Evolutionary conservation across 2,113 vertebrate species (phyloP).

Genomic region (Ammodramus savannarum): DNA sequence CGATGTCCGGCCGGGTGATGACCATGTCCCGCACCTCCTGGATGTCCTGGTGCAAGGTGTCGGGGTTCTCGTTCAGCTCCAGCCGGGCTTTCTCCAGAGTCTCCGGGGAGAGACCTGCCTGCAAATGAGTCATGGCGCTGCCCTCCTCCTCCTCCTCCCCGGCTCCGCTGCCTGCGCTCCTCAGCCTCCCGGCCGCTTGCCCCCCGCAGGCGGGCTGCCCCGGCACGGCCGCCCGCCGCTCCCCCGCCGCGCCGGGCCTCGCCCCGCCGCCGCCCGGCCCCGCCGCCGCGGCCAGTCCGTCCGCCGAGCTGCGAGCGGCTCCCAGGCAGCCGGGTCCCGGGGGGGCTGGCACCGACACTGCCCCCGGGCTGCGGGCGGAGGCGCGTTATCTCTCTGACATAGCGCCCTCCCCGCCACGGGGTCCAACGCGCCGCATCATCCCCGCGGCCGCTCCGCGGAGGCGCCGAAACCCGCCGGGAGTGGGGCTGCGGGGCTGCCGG

Average conservation of each 20-base stretch:
- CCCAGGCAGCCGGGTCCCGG: neutral
- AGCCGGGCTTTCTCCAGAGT: slow-evolving; percentile 97
- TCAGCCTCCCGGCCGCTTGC: neutral
- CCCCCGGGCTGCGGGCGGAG: slow-evolving; percentile 28
- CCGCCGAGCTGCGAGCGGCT: neutral
- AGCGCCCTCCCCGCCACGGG: neutral
- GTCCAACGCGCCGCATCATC: slow-evolving; percentile 15
- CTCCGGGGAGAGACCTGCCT: slow-evolving; percentile 95
- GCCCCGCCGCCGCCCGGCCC: neutral
- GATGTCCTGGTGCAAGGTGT: slow-evolving; percentile 97
- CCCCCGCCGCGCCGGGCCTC: neutral
- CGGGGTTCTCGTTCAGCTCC: slow-evolving; percentile 96
- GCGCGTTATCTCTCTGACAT: slow-evolving; percentile 17
- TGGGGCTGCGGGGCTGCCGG: neutral
- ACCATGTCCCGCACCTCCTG: slow-evolving; percentile 99
- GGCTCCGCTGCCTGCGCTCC: neutral
- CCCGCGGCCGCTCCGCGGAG: neutral
- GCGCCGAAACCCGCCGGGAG: neutral
- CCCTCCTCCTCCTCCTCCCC: neutral
- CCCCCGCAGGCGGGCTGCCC: neutral
- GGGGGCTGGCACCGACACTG: neutral
- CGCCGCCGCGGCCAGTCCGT: slow-evolving; percentile 10
- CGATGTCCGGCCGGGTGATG: slow-evolving; percentile 97
- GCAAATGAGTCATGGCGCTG: slow-evolving; percentile 93
- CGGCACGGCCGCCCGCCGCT: neutral